These are phyloP conservation scores for Axinella damicornis DNA, from an alignment of 37 sponge, comb jelly and placozoan genomes.

Conservation along the genomic window DNA sequence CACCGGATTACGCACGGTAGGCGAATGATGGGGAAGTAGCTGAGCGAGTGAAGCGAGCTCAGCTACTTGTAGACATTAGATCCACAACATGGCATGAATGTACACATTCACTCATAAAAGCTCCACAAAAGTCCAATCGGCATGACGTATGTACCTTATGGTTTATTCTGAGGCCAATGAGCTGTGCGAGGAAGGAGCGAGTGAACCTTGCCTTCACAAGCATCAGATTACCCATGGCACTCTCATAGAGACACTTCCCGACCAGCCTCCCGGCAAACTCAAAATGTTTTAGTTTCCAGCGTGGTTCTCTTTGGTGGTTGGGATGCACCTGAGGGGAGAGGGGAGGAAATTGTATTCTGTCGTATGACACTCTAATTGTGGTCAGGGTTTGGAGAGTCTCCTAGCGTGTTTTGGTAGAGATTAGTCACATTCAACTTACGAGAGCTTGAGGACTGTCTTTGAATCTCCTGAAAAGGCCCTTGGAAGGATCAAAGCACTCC, in stretches of 20 bases:
- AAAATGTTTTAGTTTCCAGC: conserved; percentile 61
- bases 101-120: no score
- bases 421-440: conserved; percentile 30
- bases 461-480: conserved; percentile 73
- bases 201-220: conserved; percentile 88
- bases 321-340: conserved; percentile 70
- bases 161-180: conserved; percentile 88
- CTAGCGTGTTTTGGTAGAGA: no score
- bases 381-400: no score
- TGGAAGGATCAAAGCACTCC: conserved; percentile 69
- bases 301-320: conserved; percentile 39
- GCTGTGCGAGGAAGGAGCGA: conserved; percentile 93
- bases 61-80: no score
- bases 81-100: no score
- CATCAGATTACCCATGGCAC: conserved; percentile 74
- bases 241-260: conserved; percentile 93
- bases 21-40: no score
- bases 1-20: no score
- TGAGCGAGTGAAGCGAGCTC: no score
- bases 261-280: conserved; percentile 89
- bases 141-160: conserved; percentile 55
- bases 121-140: no score
- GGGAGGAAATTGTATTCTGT: conserved; percentile 3
- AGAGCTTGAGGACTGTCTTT: conserved; percentile 59
- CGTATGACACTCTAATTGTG: no score